Percentiles rank a stretch among this genome's conserved stretches.
phyloP scores from a whole-genome alignment of 2,113 vertebrate genomes.

The Solea solea region DNA sequence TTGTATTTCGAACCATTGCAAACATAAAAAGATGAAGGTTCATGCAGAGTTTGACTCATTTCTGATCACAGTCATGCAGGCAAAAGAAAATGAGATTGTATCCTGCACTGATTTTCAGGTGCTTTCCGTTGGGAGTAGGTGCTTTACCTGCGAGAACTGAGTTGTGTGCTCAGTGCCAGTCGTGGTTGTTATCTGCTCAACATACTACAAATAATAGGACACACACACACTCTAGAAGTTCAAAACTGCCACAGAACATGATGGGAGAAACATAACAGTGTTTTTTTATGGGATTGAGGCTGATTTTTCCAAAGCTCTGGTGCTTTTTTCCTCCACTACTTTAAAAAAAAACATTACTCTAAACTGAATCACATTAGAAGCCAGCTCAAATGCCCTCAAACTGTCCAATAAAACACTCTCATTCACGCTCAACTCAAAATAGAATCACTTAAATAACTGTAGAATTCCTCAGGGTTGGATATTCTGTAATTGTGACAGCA shows the following conservation, averaged over 20 bases:
- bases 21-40: neutral
- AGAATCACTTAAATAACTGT: neutral
- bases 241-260: conserved; percentile 58
- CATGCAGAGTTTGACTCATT: conserved; percentile 7
- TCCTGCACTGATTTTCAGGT: conserved; percentile 32
- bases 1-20: neutral
- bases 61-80: conserved; percentile 25
- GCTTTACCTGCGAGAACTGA: conserved; percentile 84
- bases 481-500: conserved; percentile 25
- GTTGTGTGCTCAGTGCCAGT: conserved; percentile 80
- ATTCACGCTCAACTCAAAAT: conserved; percentile 1
- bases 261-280: conserved; percentile 64
- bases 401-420: neutral
- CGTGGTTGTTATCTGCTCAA: conserved; percentile 83
- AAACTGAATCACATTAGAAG: neutral
- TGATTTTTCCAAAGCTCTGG: conserved; percentile 79
- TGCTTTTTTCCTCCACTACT: conserved; percentile 1
- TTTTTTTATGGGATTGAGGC: conserved; percentile 47
- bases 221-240: conserved; percentile 69
- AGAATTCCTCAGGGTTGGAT: conserved; percentile 4
- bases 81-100: neutral
- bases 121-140: conserved; percentile 38
- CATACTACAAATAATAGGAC: conserved; percentile 83
- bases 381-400: conserved; percentile 1
- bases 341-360: neutral